Conservation (phyloP, 2,797 vertebrate genomes). For the Cryptoblepharus egeriae region DNA sequence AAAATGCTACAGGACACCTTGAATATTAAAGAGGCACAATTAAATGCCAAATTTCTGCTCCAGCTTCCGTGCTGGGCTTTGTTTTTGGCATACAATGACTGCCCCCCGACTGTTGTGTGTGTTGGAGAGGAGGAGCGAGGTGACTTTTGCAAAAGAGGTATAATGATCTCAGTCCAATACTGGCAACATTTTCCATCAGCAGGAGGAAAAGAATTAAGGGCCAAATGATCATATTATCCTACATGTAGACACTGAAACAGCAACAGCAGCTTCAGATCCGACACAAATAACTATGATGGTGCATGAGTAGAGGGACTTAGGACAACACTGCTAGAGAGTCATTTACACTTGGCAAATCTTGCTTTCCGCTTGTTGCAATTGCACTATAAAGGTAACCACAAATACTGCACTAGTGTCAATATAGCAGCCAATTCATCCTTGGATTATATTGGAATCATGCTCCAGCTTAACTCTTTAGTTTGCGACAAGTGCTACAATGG, state of each 20-base stretch:
- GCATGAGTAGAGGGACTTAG: neutral
- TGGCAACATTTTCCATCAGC: constrained; percentile 23
- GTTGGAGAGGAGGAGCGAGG: neutral
- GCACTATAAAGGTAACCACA: neutral
- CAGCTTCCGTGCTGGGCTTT: constrained; percentile 27
- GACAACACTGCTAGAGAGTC: too few species aligned
- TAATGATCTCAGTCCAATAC: constrained; percentile 38
- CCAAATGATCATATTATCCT: neutral
- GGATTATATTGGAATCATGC: neutral
- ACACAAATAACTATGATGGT: neutral
- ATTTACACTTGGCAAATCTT: neutral
- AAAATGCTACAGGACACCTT: constrained; percentile 46
- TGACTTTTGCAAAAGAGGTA: constrained; percentile 41
- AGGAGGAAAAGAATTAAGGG: constrained; percentile 26
- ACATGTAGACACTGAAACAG: neutral
- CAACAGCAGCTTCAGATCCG: constrained; percentile 4
- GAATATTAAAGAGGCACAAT: constrained; percentile 54
- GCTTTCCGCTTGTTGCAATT: neutral
- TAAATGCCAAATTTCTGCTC: constrained; percentile 49
- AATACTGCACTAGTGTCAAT: neutral
- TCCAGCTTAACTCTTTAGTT: neutral
- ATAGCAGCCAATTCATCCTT: neutral
- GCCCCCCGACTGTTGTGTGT: constrained; percentile 23
- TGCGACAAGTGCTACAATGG: neutral
- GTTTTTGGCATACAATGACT: constrained; percentile 43